phyloP scores from a whole-genome alignment of 2,113 vertebrate species.

The Theropithecus gelada region DNA sequence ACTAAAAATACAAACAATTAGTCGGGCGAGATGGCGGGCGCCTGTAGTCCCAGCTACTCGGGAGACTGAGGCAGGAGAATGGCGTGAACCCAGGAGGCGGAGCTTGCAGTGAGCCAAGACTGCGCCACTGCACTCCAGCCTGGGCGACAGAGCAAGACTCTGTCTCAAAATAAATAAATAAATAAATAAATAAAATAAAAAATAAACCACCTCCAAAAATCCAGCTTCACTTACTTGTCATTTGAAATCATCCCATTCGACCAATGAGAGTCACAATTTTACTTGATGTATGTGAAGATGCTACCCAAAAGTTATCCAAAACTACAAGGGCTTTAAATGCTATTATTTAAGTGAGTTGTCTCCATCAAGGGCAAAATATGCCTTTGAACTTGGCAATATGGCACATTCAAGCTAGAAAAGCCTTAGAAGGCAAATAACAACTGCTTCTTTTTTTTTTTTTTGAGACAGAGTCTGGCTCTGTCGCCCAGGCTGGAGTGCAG shows the following conservation, averaged over 20 bases:
- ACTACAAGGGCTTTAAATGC: background rate
- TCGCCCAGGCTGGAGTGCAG: too few relatives aligned
- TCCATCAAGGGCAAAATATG: slow-evolving; percentile 21
- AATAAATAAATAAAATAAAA: background rate
- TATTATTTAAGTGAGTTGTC: background rate
- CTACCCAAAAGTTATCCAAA: background rate
- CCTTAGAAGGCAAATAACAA: slow-evolving; percentile 13
- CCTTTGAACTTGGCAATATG: slow-evolving; percentile 31
- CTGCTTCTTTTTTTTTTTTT: background rate
- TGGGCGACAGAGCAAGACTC: too few relatives aligned
- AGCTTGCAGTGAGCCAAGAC: too few relatives aligned
- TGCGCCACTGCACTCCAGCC: too few relatives aligned
- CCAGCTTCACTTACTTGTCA: background rate
- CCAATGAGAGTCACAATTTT: background rate
- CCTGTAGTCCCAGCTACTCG: too few relatives aligned
- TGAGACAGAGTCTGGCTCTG: too few relatives aligned
- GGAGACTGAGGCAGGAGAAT: too few relatives aligned
- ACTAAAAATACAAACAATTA: too few relatives aligned
- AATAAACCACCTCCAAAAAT: background rate
- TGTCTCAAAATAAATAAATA: too few relatives aligned
- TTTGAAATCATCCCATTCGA: slow-evolving; percentile 8
- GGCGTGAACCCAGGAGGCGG: too few relatives aligned
- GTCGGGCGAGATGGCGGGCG: too few relatives aligned
- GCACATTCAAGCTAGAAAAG: background rate
- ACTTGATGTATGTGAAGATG: background rate